Percentiles rank a stretch among this genome's conserved stretches.
phyloP scores from a whole-genome alignment of 2,888 invertebrate species.

The Piscicola geometra region DNA sequence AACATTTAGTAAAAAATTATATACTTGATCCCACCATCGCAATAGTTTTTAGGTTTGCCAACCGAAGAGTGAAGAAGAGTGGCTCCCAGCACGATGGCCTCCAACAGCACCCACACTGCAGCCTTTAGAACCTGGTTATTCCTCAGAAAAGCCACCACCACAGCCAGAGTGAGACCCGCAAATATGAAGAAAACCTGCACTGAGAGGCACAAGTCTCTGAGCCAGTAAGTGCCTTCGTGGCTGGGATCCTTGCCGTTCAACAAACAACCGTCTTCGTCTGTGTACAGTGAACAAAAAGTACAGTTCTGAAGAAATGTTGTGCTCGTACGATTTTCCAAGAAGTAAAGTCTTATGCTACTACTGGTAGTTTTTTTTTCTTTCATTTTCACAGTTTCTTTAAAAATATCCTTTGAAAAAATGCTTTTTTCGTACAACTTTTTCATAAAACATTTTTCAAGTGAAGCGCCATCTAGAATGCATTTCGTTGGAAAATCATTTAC shows the following conservation, averaged over 20 bases:
- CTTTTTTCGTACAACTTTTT: not conserved
- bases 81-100: conserved; percentile 77
- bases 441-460: conserved; percentile 2
- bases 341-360: too few species aligned
- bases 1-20: too few species aligned
- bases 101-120: conserved; percentile 77
- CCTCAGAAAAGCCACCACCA: conserved; percentile 26
- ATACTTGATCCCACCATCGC: too few species aligned
- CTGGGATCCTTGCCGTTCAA: not conserved
- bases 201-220: not conserved
- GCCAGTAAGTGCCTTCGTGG: not conserved
- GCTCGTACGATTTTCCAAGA: not conserved
- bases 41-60: conserved; percentile 57
- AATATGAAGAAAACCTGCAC: conserved; percentile 29
- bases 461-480: not conserved
- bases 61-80: conserved; percentile 78
- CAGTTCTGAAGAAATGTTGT: not conserved
- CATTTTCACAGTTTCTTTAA: too few species aligned
- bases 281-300: not conserved
- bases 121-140: conserved; percentile 16
- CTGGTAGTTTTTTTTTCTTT: too few species aligned
- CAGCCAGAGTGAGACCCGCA: conserved; percentile 4
- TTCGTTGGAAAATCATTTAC: not conserved
- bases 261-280: too few species aligned
- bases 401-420: too few species aligned